Evolutionary conservation across 2,797 vertebrate species (phyloP).

Genomic region (Myotis daubentonii): DNA sequence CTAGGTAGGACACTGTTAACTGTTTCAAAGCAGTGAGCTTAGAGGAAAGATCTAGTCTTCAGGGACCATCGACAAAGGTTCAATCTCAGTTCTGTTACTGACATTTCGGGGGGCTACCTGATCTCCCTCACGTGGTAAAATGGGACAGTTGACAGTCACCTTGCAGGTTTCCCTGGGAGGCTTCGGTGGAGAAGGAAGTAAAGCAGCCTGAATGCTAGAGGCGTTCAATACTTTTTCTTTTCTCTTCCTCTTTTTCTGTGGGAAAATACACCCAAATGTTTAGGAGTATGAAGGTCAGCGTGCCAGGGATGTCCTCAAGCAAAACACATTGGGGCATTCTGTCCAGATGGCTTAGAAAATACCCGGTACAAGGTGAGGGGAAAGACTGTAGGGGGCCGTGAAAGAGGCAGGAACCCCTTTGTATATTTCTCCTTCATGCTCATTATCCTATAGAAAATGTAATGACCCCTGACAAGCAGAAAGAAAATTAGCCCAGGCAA

Average conservation of each 20-base stretch:
- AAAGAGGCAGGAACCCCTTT: not conserved
- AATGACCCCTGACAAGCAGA: not conserved
- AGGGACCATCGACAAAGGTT: not conserved
- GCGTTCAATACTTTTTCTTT: not conserved
- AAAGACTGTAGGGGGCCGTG: too few species aligned
- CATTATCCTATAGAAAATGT: not conserved
- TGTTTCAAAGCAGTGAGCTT: not conserved
- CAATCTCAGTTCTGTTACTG: not conserved
- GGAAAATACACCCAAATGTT: not conserved
- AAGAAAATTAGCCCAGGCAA: not conserved
- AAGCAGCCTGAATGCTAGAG: not conserved
- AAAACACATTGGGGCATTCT: not conserved
- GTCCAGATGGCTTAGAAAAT: not conserved
- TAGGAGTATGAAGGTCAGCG: not conserved
- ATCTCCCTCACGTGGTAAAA: not conserved
- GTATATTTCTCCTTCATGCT: not conserved
- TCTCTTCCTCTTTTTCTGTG: not conserved
- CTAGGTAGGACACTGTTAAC: not conserved
- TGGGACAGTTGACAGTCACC: not conserved
- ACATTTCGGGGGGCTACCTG: not conserved
- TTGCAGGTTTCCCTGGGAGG: not conserved
- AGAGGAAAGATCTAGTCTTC: not conserved
- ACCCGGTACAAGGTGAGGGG: too few species aligned
- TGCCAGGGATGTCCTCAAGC: not conserved
- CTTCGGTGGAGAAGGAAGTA: not conserved